Evolutionary conservation across 2,888 invertebrate genomes (phyloP), one percentile per base, ranked within the genome.

Genomic region (Clunio marinus): DNA sequence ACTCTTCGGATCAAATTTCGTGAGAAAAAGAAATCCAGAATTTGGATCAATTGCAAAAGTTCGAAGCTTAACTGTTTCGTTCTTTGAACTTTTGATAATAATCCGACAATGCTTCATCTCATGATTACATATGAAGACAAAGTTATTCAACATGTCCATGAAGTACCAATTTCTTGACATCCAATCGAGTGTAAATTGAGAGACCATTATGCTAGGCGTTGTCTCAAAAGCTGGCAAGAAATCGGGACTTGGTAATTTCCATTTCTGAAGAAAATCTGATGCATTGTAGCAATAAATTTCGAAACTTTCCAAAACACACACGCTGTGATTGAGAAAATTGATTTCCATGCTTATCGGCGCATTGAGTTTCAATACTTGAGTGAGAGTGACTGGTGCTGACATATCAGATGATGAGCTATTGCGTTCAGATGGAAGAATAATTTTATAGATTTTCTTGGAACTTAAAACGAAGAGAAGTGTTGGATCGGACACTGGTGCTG

Each of bases 161-260:
- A 92, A 84, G 80, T 93, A 95, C 91, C 92, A 93, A 81, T 92
- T 92, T 73, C 85, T 85, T 15, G 89, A 85, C 69, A 92, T 80
- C 94, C 94, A 95, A 80, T 95, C 94, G 71, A 88, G 77, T 4
- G 87, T 86, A 74, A 93, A 81, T 75, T 88, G 88, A 71, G 85
- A 86, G 71, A 92, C 87, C 27, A 20, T 15, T 5, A 55, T n/a
- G 28, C 32, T 28, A 10, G 28, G 45, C 2, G 15, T 8, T 3
- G 10, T 13, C 3, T 4, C 3, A 41, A 41, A 15, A 27, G n/a
- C 32, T 2, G 51, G 35, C 1, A 60, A 20, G 1, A 69, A 69
- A 62, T 69, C 62, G 1, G 59, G 69, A 32, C 1, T 1, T 4
- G 65, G 68, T 2, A 67, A 32, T 35, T 65, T 27, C 66, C 51